Base-by-base conservation (phyloP, 2,888 invertebrate genomes). In the Argyresthia goedartella region DNA sequence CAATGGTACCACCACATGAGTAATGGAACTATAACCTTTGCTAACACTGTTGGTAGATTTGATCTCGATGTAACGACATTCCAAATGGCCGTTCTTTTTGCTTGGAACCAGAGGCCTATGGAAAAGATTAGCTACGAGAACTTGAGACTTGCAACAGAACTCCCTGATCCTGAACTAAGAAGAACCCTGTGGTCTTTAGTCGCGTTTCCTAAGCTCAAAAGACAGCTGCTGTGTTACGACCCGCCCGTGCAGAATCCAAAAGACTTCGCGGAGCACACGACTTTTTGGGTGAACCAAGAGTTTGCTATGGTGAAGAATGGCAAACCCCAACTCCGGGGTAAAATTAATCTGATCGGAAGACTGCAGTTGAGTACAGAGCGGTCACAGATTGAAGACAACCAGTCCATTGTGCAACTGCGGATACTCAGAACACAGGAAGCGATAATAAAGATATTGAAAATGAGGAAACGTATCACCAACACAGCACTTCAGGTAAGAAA, bases 1-100 rank as follows among this genome's bases (percentile, higher is more conserved):
- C 97, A 98, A 81, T 99, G 99, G 99, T 94, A 99, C 80, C 99
- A 99, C 84, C 98, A 99, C 69, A 99, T 99, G 98, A 98, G 98
- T 59, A 99, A 99, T 82, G 99, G 99, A 62, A 98, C 98, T 56
- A 97, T 99, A 63, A 97, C 96, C 25, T 99, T 99, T 86, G 91
- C 92, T 0, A 98, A 97, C 76, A 91, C 93, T 60, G 91, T 95
- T 52, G 99, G 98, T 1, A 92, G 95, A 62, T 99, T 95, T 82
- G 99, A 99, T 81, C 88, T 99, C 64, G 99, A 99, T 74, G 98
- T 99, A 7, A 99, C 99, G 11, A 99, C 99, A 33, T 99, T 99
- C 82, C 99, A 99, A 91, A 98, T 99, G 98, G 98, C 98, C 42
- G 98, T 99, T 13, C 87, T 99, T 45, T 99, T 98, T 86, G 97